Evolutionary conservation across 2,888 invertebrate species (phyloP).

Genomic region (Trichopoda pennipes): DNA sequence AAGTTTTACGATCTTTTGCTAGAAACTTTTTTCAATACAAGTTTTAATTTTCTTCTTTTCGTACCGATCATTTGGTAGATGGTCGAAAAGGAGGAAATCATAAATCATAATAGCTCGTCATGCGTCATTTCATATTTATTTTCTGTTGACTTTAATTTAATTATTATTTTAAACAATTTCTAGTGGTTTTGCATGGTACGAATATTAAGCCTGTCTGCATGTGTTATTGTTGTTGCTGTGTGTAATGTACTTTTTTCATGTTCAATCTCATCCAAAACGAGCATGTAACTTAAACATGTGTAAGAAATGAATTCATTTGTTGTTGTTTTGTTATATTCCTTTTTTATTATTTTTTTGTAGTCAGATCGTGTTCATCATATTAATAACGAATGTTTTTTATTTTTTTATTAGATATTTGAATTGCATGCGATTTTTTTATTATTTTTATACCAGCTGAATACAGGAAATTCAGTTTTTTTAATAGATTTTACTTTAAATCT

Average conservation of each 20-base stretch:
- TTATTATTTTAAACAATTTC: constrained; percentile 48
- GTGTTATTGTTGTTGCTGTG: neutral
- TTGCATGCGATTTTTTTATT: too few species aligned
- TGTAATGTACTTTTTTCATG: neutral
- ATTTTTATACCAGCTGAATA: too few species aligned
- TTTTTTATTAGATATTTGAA: neutral
- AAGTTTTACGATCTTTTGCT: neutral
- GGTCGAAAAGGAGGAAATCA: constrained; percentile 44
- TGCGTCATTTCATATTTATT: constrained; percentile 55
- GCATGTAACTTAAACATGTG: constrained; percentile 30
- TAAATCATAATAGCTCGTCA: constrained; percentile 59
- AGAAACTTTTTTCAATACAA: constrained; percentile 30
- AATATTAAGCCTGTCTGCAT: constrained; percentile 8
- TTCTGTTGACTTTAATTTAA: constrained; percentile 40
- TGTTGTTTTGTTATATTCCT: neutral
- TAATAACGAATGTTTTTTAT: constrained; percentile 7
- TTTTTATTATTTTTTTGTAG: constrained; percentile 4
- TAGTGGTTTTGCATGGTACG: constrained; percentile 25
- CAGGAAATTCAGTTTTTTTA: too few species aligned
- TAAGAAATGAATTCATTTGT: constrained; percentile 16
- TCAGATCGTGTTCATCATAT: constrained; percentile 14
- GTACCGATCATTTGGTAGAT: neutral
- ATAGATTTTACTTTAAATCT: too few species aligned
- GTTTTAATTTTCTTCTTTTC: neutral
- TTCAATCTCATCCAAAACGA: too few species aligned